Conservation (phyloP, 2,113 vertebrate species). For the Piprites chloris region DNA sequence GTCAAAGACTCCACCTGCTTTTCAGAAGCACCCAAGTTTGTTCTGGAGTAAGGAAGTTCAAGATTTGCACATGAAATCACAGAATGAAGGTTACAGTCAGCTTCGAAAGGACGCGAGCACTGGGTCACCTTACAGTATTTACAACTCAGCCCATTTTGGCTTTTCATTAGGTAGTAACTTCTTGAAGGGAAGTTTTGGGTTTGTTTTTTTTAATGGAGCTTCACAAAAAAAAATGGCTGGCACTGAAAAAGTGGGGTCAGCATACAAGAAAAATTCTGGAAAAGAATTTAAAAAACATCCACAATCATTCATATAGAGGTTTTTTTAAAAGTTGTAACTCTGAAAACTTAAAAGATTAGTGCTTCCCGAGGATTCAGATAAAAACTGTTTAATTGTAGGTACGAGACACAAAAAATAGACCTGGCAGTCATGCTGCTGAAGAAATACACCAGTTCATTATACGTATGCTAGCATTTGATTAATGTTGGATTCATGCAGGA, state of each 20-base stretch:
- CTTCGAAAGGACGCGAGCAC: neutral
- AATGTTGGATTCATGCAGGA: neutral
- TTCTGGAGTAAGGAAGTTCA: neutral
- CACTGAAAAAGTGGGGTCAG: neutral
- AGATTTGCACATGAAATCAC: neutral
- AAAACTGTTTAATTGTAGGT: neutral
- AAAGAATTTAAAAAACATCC: neutral
- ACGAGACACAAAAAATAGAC: neutral
- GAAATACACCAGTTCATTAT: neutral
- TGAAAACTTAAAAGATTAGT: neutral
- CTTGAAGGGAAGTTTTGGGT: neutral
- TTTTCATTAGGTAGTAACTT: neutral
- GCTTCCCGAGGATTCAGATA: neutral
- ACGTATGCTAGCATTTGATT: accelerated
- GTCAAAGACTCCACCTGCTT: neutral
- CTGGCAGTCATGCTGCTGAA: neutral
- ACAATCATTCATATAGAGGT: neutral
- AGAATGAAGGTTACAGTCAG: neutral
- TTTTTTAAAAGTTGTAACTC: neutral
- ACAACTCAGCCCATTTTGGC: neutral
- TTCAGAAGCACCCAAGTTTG: neutral
- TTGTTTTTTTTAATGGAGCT: neutral
- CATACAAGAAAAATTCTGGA: neutral
- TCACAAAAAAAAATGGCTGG: neutral
- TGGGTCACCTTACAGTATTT: neutral